These are phyloP conservation scores for Pao palembangensis DNA, from an alignment of 2,113 vertebrate species.

Conservation along the genomic window DNA sequence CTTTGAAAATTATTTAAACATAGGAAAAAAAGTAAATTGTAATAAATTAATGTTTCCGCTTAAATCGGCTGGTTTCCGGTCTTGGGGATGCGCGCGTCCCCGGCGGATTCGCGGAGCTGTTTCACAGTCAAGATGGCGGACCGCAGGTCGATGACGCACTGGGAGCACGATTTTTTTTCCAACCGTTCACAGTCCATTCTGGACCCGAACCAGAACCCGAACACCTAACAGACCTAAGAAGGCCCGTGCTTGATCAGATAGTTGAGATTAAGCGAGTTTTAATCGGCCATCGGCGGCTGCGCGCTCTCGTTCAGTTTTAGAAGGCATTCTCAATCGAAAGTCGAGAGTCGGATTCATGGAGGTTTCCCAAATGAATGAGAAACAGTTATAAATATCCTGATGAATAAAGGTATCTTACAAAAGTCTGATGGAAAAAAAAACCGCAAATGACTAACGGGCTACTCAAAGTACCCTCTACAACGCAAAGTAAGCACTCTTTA, in stretches of 20 bases:
- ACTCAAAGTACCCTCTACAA: no score
- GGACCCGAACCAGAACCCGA: neutral
- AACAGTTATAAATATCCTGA: neutral
- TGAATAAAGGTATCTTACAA: neutral
- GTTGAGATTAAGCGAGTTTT: neutral
- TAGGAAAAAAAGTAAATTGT: no score
- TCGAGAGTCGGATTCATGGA: slow-evolving; percentile 11
- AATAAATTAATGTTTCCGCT: no score
- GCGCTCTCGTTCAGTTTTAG: slow-evolving; percentile 4
- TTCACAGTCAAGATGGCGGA: slow-evolving; percentile 21
- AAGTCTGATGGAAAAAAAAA: neutral
- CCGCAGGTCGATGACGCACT: neutral
- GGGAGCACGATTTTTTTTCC: neutral
- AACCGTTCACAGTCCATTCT: neutral
- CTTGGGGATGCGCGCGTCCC: no score
- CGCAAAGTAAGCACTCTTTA: no score
- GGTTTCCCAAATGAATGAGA: neutral
- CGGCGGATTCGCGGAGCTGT: neutral
- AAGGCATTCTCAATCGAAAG: slow-evolving; percentile 23
- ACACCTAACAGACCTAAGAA: no score
- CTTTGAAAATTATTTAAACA: no score
- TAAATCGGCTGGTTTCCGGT: no score
- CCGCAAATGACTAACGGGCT: neutral
- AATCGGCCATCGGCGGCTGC: neutral
- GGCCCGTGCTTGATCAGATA: no score